Evolutionary conservation across 2,113 vertebrate genomes (phyloP).

Genomic region (Gracilinanus agilis): DNA sequence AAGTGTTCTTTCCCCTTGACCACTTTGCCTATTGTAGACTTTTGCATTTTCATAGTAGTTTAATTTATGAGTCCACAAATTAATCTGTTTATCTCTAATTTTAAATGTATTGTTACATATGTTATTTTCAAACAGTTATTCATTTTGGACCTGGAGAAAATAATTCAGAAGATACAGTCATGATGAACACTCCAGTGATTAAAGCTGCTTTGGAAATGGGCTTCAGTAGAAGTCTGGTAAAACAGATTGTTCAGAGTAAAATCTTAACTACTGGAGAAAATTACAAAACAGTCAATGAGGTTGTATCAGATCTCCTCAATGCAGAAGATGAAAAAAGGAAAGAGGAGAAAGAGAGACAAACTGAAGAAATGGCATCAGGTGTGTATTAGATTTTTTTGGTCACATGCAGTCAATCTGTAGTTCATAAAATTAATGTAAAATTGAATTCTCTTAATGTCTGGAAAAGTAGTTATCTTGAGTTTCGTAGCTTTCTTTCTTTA

Average conservation of each 20-base stretch:
- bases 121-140: slow-evolving; percentile 87
- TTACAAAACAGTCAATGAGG: slow-evolving; percentile 94
- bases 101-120: slow-evolving; percentile 49
- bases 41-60: background rate
- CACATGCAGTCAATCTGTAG: background rate
- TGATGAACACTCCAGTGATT: slow-evolving; percentile 97
- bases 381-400: slow-evolving; percentile 34
- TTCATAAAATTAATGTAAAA: background rate
- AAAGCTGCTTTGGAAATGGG: slow-evolving; percentile 97
- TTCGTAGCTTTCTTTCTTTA: slow-evolving; percentile 10
- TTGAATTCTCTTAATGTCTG: background rate
- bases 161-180: slow-evolving; percentile 92
- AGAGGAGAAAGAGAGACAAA: slow-evolving; percentile 92
- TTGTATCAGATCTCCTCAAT: slow-evolving; percentile 93
- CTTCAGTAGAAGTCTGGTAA: slow-evolving; percentile 93
- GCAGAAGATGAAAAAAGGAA: slow-evolving; percentile 96
- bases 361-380: slow-evolving; percentile 95
- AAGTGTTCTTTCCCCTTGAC: background rate
- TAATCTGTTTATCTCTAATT: background rate
- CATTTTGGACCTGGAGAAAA: slow-evolving; percentile 91
- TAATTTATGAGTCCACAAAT: background rate
- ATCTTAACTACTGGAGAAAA: slow-evolving; percentile 95
- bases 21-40: slow-evolving; percentile 1
- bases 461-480: slow-evolving; percentile 42
- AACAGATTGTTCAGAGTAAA: slow-evolving; percentile 95